A percentile compares a stretch with the other conserved stretches of the same genome.
Evolutionary conservation across 53 echinoderm and acorn worm genomes (phyloP).

Genomic region (Hippasteria phrygiana): DNA sequence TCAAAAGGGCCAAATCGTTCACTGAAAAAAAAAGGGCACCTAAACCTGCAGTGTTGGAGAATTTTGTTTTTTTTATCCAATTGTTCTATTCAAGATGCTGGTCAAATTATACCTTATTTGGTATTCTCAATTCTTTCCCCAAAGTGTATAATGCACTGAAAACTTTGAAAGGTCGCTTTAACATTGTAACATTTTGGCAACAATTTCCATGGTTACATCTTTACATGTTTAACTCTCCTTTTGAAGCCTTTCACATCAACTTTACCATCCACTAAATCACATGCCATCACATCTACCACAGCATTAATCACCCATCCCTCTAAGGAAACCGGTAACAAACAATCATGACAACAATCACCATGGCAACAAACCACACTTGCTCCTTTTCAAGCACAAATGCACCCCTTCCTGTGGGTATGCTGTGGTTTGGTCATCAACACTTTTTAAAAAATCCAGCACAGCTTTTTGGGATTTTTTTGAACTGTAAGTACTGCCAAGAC

Average conservation of each 20-base stretch:
- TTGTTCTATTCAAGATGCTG: no score
- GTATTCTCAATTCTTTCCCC: neutral
- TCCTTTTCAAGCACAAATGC: neutral
- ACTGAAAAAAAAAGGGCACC: no score
- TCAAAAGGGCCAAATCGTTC: no score
- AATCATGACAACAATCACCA: neutral
- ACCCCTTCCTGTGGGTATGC: neutral
- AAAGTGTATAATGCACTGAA: neutral
- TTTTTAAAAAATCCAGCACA: neutral
- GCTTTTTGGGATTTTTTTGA: neutral
- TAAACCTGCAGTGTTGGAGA: no score
- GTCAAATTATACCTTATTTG: no score
- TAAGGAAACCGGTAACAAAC: neutral
- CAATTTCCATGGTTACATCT: no score
- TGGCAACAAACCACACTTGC: neutral
- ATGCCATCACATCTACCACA: neutral
- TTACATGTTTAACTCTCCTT: no score
- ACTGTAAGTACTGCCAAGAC: conserved; percentile 1
- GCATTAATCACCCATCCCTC: neutral
- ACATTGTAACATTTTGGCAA: no score
- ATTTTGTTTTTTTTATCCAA: no score
- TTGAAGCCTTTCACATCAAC: neutral
- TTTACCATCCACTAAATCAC: neutral
- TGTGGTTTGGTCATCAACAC: neutral
- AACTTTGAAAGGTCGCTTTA: neutral